Evolutionary conservation across 2,888 invertebrate species (phyloP).

Genomic region (Mycalesis mineus): DNA sequence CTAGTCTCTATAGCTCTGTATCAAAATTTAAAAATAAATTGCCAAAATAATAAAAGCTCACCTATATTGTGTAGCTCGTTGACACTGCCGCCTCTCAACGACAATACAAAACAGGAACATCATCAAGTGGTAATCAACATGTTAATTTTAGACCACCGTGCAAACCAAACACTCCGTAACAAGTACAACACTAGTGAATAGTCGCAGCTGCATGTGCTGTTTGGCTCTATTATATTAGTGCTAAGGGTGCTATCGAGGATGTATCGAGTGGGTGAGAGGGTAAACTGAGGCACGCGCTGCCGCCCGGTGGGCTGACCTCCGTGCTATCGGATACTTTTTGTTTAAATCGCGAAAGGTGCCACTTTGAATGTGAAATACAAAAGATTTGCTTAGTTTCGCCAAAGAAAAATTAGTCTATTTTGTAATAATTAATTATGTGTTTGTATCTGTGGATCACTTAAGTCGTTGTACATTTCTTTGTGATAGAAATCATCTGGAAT

Average conservation of each 20-base stretch:
- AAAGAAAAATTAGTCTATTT: too few relatives aligned
- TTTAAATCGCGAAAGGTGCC: background rate
- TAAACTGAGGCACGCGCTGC: constrained; percentile 58
- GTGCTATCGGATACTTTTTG: constrained; percentile 19
- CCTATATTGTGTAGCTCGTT: constrained; percentile 11
- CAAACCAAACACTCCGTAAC: constrained; percentile 40
- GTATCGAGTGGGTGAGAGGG: constrained; percentile 48
- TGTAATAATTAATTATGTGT: too few relatives aligned
- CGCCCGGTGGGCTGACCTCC: constrained; percentile 48
- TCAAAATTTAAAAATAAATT: too few relatives aligned
- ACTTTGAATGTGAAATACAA: too few relatives aligned
- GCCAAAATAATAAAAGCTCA: background rate
- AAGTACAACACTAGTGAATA: constrained; percentile 60
- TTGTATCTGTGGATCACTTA: too few relatives aligned
- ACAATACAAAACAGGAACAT: constrained; percentile 47
- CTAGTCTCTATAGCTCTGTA: too few relatives aligned
- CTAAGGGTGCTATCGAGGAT: constrained; percentile 45
- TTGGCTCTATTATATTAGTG: constrained; percentile 20
- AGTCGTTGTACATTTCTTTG: too few relatives aligned
- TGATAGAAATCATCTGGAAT: too few relatives aligned
- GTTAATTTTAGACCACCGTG: constrained; percentile 61
- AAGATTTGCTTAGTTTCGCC: too few relatives aligned
- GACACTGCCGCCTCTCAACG: constrained; percentile 10
- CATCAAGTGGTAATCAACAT: constrained; percentile 61
- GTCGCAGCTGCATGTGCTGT: constrained; percentile 55